Percentiles rank a stretch among this genome's conserved stretches.
Conservation (phyloP, 2,888 invertebrate genomes). For the Cancer borealis region DNA sequence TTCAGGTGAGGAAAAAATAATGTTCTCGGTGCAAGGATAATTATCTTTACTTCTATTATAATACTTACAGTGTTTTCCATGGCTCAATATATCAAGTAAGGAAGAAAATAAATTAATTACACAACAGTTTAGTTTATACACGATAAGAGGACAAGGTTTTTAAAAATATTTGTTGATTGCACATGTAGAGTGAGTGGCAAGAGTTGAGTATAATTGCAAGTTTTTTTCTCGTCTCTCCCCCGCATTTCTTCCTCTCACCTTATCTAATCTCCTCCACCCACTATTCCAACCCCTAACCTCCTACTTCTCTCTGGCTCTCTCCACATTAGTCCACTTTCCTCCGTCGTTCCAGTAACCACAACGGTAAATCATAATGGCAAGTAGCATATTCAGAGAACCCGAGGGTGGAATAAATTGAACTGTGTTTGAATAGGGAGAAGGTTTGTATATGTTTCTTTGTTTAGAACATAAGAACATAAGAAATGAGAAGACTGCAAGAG, state of each 20-base stretch:
- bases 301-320: neutral
- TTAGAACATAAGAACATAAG: neutral
- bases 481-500: too few species aligned
- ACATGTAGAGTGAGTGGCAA: neutral
- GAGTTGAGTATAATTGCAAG: too few species aligned
- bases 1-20: neutral
- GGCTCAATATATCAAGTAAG: neutral
- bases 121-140: neutral
- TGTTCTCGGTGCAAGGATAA: neutral
- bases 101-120: neutral
- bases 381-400: neutral
- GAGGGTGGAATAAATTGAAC: neutral
- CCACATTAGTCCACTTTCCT: neutral
- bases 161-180: conserved; percentile 45
- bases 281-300: neutral
- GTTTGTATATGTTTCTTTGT: neutral
- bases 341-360: too few species aligned
- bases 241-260: neutral
- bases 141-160: neutral
- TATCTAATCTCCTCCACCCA: neutral
- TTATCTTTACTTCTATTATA: neutral
- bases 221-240: neutral
- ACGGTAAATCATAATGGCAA: neutral
- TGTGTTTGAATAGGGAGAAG: neutral
- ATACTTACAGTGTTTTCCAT: neutral